Percentiles rank a stretch among this genome's conserved stretches.
Evolutionary conservation across 2,797 vertebrate species (phyloP).

Genomic region (Trachurus trachurus): DNA sequence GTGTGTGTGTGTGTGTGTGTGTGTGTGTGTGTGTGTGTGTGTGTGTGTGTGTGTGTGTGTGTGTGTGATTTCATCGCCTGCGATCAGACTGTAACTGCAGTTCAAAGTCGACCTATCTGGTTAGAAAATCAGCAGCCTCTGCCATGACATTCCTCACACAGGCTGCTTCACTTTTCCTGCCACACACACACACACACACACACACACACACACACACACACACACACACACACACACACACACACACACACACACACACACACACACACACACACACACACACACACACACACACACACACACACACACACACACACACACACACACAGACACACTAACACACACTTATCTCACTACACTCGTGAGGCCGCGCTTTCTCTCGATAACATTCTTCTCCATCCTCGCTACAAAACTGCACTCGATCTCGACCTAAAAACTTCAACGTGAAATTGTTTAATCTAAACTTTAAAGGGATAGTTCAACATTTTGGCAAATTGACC

Average conservation of each 20-base stretch:
- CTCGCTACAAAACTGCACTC: not conserved
- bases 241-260: conserved; percentile 33
- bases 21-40: too few relatives aligned
- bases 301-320: conserved; percentile 35
- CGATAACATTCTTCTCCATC: conserved; percentile 29
- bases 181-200: conserved; percentile 31
- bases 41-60: too few relatives aligned
- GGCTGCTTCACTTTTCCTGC: conserved; percentile 52
- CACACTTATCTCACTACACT: conserved; percentile 30
- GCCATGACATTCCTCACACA: conserved; percentile 67
- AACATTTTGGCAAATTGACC: too few relatives aligned
- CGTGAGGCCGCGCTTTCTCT: conserved; percentile 17
- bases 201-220: conserved; percentile 36
- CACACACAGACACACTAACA: conserved; percentile 33
- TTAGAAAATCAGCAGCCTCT: conserved; percentile 61
- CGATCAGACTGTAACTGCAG: conserved; percentile 30
- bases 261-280: conserved; percentile 36
- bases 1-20: too few relatives aligned
- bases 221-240: conserved; percentile 35
- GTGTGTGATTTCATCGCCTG: conserved; percentile 21
- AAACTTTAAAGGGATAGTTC: not conserved
- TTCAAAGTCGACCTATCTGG: conserved; percentile 66
- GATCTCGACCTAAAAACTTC: conserved; percentile 19
- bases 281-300: conserved; percentile 33
- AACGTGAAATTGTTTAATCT: conserved; percentile 5